A percentile compares a stretch with the other conserved stretches of the same genome.
These are phyloP conservation scores for Parapristionchus giblindavisi DNA, from an alignment of 2,888 invertebrate species.

Conservation along the genomic window DNA sequence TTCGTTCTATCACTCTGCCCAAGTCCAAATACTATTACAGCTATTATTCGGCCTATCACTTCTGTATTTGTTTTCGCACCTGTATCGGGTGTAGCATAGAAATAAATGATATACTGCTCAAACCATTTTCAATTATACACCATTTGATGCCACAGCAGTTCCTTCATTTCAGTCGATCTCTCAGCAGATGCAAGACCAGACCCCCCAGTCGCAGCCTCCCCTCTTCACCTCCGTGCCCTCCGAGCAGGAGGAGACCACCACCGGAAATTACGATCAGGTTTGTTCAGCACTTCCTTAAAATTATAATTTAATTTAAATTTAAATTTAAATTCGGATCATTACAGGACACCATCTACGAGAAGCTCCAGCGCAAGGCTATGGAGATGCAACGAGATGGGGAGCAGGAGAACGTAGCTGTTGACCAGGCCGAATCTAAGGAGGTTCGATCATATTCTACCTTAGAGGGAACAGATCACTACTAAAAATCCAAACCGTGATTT, in stretches of 20 bases:
- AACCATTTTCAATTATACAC: too few species aligned
- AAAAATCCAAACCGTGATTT: too few species aligned
- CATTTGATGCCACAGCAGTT: too few species aligned
- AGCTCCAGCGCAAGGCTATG: slow-evolving; percentile 34
- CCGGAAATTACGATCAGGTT: slow-evolving; percentile 6
- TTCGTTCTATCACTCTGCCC: not conserved
- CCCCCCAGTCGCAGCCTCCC: slow-evolving; percentile 28
- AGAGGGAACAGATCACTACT: too few species aligned
- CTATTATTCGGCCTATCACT: not conserved
- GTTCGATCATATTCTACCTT: too few species aligned
- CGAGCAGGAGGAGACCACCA: not conserved
- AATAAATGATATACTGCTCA: too few species aligned
- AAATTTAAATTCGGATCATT: not conserved
- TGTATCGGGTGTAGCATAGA: too few species aligned
- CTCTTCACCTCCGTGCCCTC: slow-evolving; percentile 27
- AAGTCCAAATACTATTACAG: not conserved
- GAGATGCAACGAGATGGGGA: slow-evolving; percentile 5
- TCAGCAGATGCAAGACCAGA: slow-evolving; percentile 32
- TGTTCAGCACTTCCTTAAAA: not conserved
- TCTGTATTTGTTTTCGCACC: not conserved
- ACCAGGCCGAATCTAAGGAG: slow-evolving; percentile 8
- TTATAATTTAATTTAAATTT: not conserved
- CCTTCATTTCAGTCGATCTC: slow-evolving; percentile 6
- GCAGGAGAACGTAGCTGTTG: not conserved
- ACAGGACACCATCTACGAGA: slow-evolving; percentile 33